Base-by-base conservation (phyloP, 2,888 invertebrate species). In the Drosophila koepferae region DNA sequence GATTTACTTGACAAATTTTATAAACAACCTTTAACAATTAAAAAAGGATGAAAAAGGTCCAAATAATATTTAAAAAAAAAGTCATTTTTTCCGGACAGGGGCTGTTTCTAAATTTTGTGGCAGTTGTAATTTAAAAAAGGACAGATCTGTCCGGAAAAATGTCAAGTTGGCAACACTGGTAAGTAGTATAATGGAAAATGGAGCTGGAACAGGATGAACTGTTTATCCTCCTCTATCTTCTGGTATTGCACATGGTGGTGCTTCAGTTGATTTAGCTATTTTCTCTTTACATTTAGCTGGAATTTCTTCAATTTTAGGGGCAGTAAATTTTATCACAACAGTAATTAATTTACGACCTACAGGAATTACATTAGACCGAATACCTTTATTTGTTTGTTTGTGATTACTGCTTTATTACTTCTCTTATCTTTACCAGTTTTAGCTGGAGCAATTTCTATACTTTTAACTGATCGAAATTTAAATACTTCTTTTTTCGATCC, bases 401-500 rank as follows among this genome's bases (percentile, higher is more conserved):
- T 94, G 86, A 94, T 96, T 92, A 96, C 96, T 8, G 94, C 95
- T 1, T 89, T 96, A 80, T 77, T 97, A 80, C 81, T 97, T 75
- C 78, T 97, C 34, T 69, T 97, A 76, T 96, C 96, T 0, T 84
- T 97, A 76, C 97, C 97, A 2, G 96, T 97, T 0, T 92, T 97
- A 94, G 96, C 96, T 0, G 96, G 96, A 70, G 97, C 96, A 71
- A 96, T 97, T 93, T 97, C 96, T 3, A 49, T 53, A 38, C 2
- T 53, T 36, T 92, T 97, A 92, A 96, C 96, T 3, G 96, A 97
- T 89, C 96, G 96, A 91, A 97, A 97, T 93, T 92, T 97, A 92
- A 96, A 96, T 94, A 96, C 96, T 1, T 95, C 96, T 1, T 97
- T 97, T 93, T 97, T 97, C 94, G 96, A 97, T 40, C 96, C 96